Evolutionary conservation across 64 coral and sea anemone species (phyloP).

Genomic region (Montipora capricornis): DNA sequence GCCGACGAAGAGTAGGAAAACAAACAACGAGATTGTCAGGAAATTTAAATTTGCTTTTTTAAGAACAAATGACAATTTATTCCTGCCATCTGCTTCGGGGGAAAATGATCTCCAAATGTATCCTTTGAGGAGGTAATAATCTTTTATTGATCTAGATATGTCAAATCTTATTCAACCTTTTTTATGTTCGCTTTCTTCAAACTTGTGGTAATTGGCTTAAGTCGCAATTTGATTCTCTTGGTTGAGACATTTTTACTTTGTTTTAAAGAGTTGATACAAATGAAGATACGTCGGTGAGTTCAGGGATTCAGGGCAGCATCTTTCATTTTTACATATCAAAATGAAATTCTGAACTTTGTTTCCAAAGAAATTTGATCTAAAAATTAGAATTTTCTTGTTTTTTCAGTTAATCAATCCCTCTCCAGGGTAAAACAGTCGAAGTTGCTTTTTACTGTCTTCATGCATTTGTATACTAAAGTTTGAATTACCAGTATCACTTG

Average conservation of each 20-base stretch:
- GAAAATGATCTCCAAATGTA: conserved; percentile 15
- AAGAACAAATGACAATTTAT: conserved; percentile 41
- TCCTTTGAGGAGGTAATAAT: conserved; percentile 28
- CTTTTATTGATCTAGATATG: conserved; percentile 38
- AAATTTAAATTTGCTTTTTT: conserved; percentile 59
- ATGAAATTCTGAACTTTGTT: neutral
- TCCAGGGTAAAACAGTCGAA: neutral
- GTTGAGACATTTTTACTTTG: conserved; percentile 11
- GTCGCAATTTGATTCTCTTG: conserved; percentile 3
- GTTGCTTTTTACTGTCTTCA: neutral
- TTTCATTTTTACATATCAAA: neutral
- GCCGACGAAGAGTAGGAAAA: conserved; percentile 20
- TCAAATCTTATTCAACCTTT: conserved; percentile 27
- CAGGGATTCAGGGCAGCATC: neutral
- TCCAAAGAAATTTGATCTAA: neutral
- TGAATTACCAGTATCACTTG: neutral
- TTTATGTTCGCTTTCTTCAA: neutral
- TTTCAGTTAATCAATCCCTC: neutral
- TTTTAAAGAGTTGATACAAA: conserved; percentile 11
- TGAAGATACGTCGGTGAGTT: conserved; percentile 1
- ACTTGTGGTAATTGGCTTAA: conserved; percentile 16
- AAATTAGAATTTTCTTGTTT: neutral
- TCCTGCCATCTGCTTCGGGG: conserved; percentile 26
- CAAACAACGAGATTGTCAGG: conserved; percentile 30
- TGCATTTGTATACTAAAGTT: neutral